These are phyloP conservation scores for Oasisia sp. DNA, from an alignment of 2,888 invertebrate species.

Conservation along the genomic window DNA sequence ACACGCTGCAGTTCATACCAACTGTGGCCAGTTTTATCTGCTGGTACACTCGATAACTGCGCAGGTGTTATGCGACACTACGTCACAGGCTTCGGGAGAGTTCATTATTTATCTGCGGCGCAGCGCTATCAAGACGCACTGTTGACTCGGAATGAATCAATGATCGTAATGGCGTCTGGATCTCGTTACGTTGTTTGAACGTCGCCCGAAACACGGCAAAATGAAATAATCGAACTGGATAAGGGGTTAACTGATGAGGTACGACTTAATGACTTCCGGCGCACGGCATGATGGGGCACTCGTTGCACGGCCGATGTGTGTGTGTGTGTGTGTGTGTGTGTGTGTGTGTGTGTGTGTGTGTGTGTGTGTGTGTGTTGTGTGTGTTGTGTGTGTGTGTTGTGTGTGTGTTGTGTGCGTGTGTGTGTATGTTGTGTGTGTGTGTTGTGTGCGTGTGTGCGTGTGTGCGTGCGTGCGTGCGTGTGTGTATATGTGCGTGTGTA, in stretches of 20 bases:
- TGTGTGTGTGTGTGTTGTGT: background rate
- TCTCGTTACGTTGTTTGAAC: background rate
- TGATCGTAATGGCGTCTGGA: background rate
- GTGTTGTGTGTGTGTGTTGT: background rate
- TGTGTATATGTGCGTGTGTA: too few species aligned
- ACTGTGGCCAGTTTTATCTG: constrained; percentile 6
- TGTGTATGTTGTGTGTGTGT: too few species aligned
- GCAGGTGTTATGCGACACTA: constrained; percentile 11
- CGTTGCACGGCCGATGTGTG: background rate
- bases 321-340: background rate
- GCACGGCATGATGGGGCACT: background rate
- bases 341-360: background rate
- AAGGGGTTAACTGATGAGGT: background rate
- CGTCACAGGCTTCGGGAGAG: background rate
- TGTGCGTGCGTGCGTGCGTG: background rate
- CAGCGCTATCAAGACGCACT: background rate
- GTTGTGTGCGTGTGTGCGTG: background rate
- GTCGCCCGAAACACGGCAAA: background rate
- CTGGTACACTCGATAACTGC: background rate
- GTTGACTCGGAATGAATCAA: background rate
- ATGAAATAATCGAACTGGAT: background rate
- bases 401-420: too few species aligned
- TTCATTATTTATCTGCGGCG: background rate
- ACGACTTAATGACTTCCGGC: background rate
- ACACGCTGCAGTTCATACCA: background rate